phyloP scores from a whole-genome alignment of 2,113 vertebrate species.

The Scytalopus superciliaris region DNA sequence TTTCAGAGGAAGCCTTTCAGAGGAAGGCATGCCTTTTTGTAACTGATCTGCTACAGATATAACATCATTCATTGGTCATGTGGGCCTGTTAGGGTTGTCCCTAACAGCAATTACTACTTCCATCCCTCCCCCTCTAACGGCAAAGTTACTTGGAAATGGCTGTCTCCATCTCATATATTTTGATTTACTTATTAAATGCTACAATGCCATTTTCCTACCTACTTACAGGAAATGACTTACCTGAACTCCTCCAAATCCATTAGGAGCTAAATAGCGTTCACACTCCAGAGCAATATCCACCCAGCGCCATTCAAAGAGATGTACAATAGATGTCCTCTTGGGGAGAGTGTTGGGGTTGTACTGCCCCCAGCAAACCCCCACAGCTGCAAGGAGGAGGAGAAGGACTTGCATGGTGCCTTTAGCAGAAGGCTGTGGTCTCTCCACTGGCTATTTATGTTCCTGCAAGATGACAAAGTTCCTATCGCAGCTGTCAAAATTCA shows the following conservation, averaged over 20 bases:
- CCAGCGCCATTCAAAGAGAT: slow-evolving; percentile 94
- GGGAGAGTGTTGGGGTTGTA: slow-evolving; percentile 71
- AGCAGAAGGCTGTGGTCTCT: background rate
- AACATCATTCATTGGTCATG: background rate
- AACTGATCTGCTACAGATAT: background rate
- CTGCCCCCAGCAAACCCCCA: slow-evolving; percentile 76
- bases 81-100: background rate
- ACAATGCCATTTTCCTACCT: background rate
- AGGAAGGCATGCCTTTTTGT: background rate
- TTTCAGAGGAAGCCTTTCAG: background rate
- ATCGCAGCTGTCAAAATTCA: slow-evolving; percentile 8
- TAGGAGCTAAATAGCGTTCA: slow-evolving; percentile 85
- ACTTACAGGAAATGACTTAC: slow-evolving; percentile 59
- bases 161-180: background rate
- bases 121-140: background rate
- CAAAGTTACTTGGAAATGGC: background rate
- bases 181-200: background rate
- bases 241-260: slow-evolving; percentile 94
- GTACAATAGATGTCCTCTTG: slow-evolving; percentile 83
- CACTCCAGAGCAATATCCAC: slow-evolving; percentile 88
- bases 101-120: background rate
- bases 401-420: slow-evolving; percentile 77
- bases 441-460: slow-evolving; percentile 50
- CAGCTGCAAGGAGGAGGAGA: slow-evolving; percentile 70
- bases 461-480: background rate